phyloP scores from a whole-genome alignment of 2,888 invertebrate species.

The Scaptomyza reducta region DNA sequence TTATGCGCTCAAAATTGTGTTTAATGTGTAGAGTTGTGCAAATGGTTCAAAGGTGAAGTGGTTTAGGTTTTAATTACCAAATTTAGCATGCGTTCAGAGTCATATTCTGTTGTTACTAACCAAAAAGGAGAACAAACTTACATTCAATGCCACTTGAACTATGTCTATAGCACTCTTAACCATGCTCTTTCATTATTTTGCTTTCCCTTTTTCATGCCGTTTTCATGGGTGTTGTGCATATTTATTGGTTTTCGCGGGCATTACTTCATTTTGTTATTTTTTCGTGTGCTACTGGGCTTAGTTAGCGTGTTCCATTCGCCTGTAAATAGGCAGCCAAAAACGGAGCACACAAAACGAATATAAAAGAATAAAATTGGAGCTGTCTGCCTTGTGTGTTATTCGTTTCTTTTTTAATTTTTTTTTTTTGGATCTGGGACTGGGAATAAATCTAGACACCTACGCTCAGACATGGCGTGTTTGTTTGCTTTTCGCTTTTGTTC shows the following conservation, averaged over 20 bases:
- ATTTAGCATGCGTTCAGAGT: not conserved
- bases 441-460: constrained; percentile 50
- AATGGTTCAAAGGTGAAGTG: not conserved
- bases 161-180: constrained; percentile 28
- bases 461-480: constrained; percentile 68
- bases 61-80: not conserved
- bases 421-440: constrained; percentile 32
- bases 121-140: not conserved
- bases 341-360: constrained; percentile 21
- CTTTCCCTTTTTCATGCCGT: constrained; percentile 29
- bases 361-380: constrained; percentile 55
- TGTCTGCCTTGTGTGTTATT: constrained; percentile 46
- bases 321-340: constrained; percentile 63
- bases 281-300: constrained; percentile 41
- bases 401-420: not conserved
- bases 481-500: constrained; percentile 69
- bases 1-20: constrained; percentile 2
- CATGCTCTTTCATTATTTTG: constrained; percentile 41
- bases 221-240: constrained; percentile 51
- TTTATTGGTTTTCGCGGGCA: constrained; percentile 69
- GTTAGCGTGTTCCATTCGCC: constrained; percentile 72
- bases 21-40: not conserved
- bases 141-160: constrained; percentile 16
- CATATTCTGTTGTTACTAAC: not conserved
- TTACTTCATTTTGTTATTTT: constrained; percentile 46